These are phyloP conservation scores for Hirudo medicinalis DNA, from an alignment of 1,140 invertebrate species.

Conservation along the genomic window DNA sequence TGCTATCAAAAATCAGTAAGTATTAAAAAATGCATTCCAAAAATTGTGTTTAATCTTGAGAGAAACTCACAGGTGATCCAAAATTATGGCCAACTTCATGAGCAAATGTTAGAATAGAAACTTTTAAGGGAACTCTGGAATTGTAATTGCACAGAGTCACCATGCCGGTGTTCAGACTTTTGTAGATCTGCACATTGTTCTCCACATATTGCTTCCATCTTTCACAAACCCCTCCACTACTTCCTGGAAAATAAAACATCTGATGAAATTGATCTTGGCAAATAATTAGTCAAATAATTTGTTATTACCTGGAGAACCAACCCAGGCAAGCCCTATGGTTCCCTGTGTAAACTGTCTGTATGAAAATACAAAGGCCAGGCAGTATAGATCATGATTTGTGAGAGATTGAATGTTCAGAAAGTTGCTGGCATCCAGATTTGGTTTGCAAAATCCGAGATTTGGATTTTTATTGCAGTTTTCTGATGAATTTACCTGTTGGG, in stretches of 20 bases:
- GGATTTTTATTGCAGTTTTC: constrained; percentile 30
- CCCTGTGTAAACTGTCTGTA: constrained; percentile 93
- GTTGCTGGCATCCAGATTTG: constrained; percentile 97
- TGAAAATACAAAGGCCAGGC: constrained; percentile 95
- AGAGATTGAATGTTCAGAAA: constrained; percentile 95
- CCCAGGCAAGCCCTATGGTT: constrained; percentile 93
- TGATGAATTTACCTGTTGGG: constrained; percentile 41
- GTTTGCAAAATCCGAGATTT: constrained; percentile 80
- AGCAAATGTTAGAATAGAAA: constrained; percentile 90
- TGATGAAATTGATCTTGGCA: neutral
- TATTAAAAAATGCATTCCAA: neutral
- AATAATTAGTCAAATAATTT: too few species aligned
- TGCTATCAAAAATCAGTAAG: constrained; percentile 50
- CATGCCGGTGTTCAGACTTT: constrained; percentile 91
- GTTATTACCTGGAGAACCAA: constrained; percentile 51
- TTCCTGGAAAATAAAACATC: constrained; percentile 48
- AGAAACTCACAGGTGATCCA: constrained; percentile 52
- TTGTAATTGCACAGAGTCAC: constrained; percentile 99
- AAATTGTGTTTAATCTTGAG: neutral
- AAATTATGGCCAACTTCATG: constrained; percentile 99
- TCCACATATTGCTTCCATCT: constrained; percentile 51
- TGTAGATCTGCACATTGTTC: constrained; percentile 21
- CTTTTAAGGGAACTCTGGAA: constrained; percentile 48
- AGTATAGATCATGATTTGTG: constrained; percentile 92
- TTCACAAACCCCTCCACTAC: constrained; percentile 95